A percentile compares a stretch with the other conserved stretches of the same genome.
Evolutionary conservation across 2,797 vertebrate genomes (phyloP).

Genomic region (Mionectes olivaceus): DNA sequence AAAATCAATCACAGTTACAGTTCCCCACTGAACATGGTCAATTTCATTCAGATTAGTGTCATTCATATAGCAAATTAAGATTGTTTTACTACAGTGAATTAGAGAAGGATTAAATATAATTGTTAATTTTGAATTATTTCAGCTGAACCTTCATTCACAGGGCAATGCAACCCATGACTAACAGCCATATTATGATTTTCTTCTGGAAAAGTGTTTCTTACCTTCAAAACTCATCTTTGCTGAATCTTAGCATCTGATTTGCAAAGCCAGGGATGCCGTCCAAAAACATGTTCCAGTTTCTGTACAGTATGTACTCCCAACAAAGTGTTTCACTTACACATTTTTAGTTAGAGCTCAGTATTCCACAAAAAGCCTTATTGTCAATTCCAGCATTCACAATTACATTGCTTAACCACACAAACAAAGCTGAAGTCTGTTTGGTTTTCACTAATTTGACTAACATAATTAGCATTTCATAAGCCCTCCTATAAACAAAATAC

Average conservation of each 20-base stretch:
- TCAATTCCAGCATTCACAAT: conserved; percentile 38
- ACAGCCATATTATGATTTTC: neutral
- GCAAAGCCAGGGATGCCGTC: conserved; percentile 57
- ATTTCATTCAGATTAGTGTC: neutral
- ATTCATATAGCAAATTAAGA: neutral
- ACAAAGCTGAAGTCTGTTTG: conserved; percentile 44
- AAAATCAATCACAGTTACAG: neutral
- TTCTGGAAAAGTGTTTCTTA: conserved; percentile 9
- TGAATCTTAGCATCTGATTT: conserved; percentile 57
- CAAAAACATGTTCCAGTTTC: conserved; percentile 72
- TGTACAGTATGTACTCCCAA: conserved; percentile 67
- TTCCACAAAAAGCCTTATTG: conserved; percentile 14
- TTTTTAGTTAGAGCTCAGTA: conserved; percentile 51
- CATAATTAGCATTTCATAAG: conserved; percentile 40
- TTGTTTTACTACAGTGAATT: neutral
- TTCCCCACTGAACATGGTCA: neutral
- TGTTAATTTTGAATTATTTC: neutral
- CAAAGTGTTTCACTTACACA: conserved; percentile 47
- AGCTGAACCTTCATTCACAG: conserved; percentile 2
- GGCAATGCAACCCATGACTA: conserved; percentile 16
- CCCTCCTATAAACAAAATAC: conserved; percentile 37
- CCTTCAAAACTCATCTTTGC: conserved; percentile 30
- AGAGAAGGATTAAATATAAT: neutral
- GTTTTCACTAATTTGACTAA: conserved; percentile 42
- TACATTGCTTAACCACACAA: conserved; percentile 36